phyloP scores from a whole-genome alignment of 92 coral and sea anemone genomes.

The Zoanthus sansibaricus region DNA sequence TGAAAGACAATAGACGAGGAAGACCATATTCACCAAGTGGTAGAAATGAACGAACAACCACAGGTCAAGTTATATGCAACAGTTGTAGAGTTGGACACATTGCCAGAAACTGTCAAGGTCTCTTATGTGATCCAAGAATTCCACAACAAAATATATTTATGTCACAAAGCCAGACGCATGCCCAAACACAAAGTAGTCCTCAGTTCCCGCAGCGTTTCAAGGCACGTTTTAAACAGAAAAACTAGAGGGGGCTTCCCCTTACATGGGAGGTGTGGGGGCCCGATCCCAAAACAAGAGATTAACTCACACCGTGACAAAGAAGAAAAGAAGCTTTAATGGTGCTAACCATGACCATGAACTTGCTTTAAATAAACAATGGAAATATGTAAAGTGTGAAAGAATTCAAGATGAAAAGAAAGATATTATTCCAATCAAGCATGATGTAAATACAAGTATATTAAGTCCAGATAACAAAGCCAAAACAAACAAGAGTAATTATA shows the following conservation, averaged over 20 bases:
- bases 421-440: conserved; percentile 10
- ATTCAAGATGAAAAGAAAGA: neutral
- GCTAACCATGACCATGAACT: neutral
- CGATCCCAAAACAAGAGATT: neutral
- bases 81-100: neutral
- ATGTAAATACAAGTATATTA: neutral
- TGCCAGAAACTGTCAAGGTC: neutral
- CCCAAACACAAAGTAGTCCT: neutral
- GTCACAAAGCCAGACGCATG: neutral
- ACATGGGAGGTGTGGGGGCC: neutral
- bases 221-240: neutral
- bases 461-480: neutral
- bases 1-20: conserved; percentile 6
- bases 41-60: conserved; percentile 13
- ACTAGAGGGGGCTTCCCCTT: neutral
- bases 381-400: conserved; percentile 9
- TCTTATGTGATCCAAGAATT: neutral
- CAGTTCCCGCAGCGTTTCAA: neutral
- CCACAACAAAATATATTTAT: neutral
- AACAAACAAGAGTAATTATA: too few species aligned
- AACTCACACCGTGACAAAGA: neutral
- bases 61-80: conserved; percentile 12
- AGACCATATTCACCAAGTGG: conserved; percentile 11
- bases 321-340: neutral
- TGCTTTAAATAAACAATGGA: neutral